Conservation (phyloP, 2,113 vertebrate genomes). For the Macquaria ambigua region DNA sequence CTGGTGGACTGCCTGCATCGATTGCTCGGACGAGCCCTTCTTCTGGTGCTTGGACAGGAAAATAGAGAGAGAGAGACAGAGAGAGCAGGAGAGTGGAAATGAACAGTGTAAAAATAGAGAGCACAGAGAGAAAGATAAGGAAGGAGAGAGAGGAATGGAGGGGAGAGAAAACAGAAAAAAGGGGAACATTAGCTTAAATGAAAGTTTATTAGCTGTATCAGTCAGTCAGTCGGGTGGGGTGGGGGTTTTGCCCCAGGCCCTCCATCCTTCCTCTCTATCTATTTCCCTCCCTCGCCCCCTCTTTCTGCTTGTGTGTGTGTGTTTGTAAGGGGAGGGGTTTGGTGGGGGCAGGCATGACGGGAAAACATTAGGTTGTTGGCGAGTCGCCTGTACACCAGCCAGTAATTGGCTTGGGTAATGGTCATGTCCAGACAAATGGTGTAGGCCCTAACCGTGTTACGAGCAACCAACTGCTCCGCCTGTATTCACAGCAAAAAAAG, state of each 20-base stretch:
- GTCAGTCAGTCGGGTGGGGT: conserved; percentile 69
- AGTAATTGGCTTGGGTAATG: conserved; percentile 82
- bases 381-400: conserved; percentile 76
- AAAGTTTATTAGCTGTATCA: conserved; percentile 86
- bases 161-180: conserved; percentile 25
- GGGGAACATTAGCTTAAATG: conserved; percentile 83
- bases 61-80: neutral
- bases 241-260: conserved; percentile 67
- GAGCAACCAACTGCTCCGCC: conserved; percentile 68
- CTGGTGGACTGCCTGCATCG: conserved; percentile 69
- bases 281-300: neutral
- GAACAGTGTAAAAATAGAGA: conserved; percentile 22
- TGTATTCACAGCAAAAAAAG: conserved; percentile 54
- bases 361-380: conserved; percentile 82
- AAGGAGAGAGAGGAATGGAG: neutral
- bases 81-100: conserved; percentile 12
- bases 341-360: conserved; percentile 73
- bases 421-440: conserved; percentile 82
- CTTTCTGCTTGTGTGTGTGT: conserved; percentile 43
- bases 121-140: conserved; percentile 8
- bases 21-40: conserved; percentile 56
- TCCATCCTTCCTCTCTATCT: conserved; percentile 65
- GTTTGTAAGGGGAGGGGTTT: conserved; percentile 58
- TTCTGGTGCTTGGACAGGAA: conserved; percentile 42
- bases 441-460: conserved; percentile 76